These are phyloP conservation scores for Passerina amoena DNA, from an alignment of 2,113 vertebrate genomes.

Conservation along the genomic window DNA sequence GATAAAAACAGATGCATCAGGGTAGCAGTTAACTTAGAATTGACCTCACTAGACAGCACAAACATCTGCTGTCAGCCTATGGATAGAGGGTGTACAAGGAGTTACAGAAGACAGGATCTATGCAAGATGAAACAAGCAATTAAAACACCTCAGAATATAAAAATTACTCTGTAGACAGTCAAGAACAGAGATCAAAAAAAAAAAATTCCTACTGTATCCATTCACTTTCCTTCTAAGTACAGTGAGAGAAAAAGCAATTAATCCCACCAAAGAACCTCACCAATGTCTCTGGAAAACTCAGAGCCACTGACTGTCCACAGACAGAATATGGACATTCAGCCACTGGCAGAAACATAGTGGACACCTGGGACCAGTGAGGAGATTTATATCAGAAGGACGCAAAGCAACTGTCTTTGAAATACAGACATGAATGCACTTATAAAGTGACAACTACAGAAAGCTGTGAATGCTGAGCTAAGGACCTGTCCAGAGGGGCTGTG, in stretches of 20 bases:
- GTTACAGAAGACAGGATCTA: background rate
- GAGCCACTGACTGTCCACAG: background rate
- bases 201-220: background rate
- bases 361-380: background rate
- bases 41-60: background rate
- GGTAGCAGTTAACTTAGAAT: background rate
- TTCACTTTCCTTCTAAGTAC: background rate
- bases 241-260: background rate
- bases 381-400: background rate
- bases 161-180: background rate
- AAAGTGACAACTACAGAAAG: background rate
- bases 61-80: background rate
- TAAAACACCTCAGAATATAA: background rate
- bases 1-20: background rate
- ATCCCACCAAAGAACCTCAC: background rate
- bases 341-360: background rate
- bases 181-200: background rate
- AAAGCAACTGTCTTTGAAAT: background rate
- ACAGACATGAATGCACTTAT: background rate
- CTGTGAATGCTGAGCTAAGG: background rate
- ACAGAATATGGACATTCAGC: background rate
- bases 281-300: background rate
- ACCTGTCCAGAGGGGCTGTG: background rate
- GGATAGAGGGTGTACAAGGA: background rate
- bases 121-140: background rate